phyloP scores from a whole-genome alignment of 2,888 invertebrate species.

The Tetanocera ferruginea region DNA sequence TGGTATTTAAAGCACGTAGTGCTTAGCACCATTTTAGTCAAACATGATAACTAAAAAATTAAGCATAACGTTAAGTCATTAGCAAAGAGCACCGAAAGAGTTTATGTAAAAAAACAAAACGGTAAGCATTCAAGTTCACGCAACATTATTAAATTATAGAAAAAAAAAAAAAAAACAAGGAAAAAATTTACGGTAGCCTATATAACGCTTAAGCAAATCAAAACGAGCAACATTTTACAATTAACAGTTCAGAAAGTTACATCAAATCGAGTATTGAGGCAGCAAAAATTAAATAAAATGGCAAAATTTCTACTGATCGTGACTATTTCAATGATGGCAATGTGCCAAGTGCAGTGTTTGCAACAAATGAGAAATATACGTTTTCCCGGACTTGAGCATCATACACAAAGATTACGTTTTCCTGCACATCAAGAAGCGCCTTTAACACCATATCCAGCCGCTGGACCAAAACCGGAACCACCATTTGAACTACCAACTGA shows the following conservation, averaged over 20 bases:
- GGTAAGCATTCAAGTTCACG: neutral
- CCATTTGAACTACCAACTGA: constrained; percentile 45
- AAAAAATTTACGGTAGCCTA: constrained; percentile 1
- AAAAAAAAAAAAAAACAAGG: neutral
- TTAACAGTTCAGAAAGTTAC: neutral
- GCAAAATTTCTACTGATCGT: neutral
- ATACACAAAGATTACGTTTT: constrained; percentile 9
- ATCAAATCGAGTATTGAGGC: neutral
- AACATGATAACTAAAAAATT: neutral
- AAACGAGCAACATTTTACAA: constrained; percentile 6
- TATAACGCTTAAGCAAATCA: neutral
- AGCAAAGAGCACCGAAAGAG: neutral
- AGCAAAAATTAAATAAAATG: neutral
- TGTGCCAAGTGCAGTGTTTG: neutral
- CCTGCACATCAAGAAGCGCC: constrained; percentile 36
- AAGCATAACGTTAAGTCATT: neutral
- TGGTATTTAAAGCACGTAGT: neutral
- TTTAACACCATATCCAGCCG: constrained; percentile 58
- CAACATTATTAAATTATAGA: no score
- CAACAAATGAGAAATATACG: neutral
- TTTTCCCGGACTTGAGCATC: constrained; percentile 13
- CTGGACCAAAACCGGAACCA: constrained; percentile 57
- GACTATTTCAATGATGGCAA: neutral
- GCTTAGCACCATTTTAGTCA: neutral
- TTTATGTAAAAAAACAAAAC: neutral